phyloP scores from a whole-genome alignment of 1,140 invertebrate species.

The Caerostris extrusa region DNA sequence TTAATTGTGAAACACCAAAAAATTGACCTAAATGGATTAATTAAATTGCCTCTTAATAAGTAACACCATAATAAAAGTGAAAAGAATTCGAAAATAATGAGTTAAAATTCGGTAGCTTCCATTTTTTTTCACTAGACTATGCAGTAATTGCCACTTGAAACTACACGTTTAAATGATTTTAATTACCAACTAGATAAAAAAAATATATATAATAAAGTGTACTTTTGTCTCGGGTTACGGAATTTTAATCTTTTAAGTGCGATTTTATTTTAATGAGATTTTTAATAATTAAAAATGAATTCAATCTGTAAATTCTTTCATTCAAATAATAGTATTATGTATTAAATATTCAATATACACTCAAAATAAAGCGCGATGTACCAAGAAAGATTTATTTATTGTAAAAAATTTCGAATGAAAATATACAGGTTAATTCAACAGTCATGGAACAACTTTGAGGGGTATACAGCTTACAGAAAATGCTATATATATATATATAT shows the following conservation, averaged over 20 bases:
- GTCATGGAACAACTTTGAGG: too few relatives aligned
- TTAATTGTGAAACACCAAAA: not conserved
- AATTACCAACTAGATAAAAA: not conserved
- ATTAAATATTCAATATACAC: too few relatives aligned
- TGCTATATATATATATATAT: too few relatives aligned
- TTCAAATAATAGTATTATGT: not conserved
- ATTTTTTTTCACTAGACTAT: not conserved
- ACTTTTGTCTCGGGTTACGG: not conserved
- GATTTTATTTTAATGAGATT: not conserved
- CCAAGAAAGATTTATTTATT: too few relatives aligned
- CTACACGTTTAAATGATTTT: not conserved
- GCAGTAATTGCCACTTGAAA: constrained; percentile 13
- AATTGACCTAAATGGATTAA: constrained; percentile 4
- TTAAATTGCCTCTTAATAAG: constrained; percentile 16
- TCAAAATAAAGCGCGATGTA: too few relatives aligned
- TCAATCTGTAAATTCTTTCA: not conserved
- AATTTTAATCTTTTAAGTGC: not conserved
- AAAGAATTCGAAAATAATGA: constrained; percentile 17
- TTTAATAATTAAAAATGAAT: not conserved
- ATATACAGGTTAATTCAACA: too few relatives aligned
- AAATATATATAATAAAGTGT: not conserved
- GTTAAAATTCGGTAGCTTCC: not conserved
- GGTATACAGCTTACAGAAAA: too few relatives aligned
- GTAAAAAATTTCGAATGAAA: too few relatives aligned
- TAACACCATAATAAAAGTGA: not conserved